Base-by-base conservation (phyloP, 2,888 invertebrate species). In the Brachyopa scutellaris region DNA sequence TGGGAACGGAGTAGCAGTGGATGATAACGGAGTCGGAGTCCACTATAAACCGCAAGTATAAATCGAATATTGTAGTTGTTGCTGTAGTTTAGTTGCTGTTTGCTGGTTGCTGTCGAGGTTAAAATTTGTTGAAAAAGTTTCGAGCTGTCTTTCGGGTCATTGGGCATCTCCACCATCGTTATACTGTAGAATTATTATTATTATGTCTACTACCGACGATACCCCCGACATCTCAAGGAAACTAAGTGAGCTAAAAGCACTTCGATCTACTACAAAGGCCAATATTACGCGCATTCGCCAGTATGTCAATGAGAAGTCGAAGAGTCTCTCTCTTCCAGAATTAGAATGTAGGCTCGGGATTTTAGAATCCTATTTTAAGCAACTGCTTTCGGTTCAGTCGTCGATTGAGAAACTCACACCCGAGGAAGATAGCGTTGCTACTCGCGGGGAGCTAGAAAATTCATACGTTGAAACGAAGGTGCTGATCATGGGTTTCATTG, bases 401-500 rank as follows among this genome's bases (percentile, higher is more conserved):
- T 29, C 29, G 1, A 29, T 29, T 8, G 29, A 29, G 7, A 29
- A 2, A 29, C 1, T 29, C 29, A 8, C 29, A 29, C 29, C 29
- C 7, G 7, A 29, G 2, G 29, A 29, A 29, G 29, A 26, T 26
- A 26, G 26, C 26, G 3, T 6, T 3, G 2, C 23, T 23, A 26
- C 1, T 26, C n/a, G 19, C 4, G 47, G 26, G 1, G 49, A 49
- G 9, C n/a, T 15, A 13, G 49, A 49, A 7, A 26, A 49, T 8
- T 49, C 49, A 7, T 49, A 49, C 13, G 26, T 49, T 23, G 49
- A 49, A 13, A 23, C 49, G 23, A 49, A 49, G 11, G 8, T 49
- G 6, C 8, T 26, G 8, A 15, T 49, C 9, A 13, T 49, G 13
- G 17, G 26, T 13, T 7, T 49, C 6, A 51, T 51, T 15, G n/a